Evolutionary conservation across 2,888 invertebrate genomes (phyloP).

Genomic region (Therioaphis trifolii): DNA sequence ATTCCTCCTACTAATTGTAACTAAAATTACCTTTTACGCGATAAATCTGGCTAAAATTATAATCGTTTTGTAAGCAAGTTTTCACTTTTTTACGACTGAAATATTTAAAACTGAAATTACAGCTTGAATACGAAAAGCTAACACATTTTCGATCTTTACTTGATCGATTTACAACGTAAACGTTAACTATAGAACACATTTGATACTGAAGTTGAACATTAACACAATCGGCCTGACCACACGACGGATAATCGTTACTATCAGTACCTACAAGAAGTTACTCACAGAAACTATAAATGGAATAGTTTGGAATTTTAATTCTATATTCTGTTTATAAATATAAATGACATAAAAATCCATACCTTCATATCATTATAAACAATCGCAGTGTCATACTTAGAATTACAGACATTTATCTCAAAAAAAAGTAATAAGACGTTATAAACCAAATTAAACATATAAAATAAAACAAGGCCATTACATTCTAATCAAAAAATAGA

Average conservation of each 20-base stretch:
- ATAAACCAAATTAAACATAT: no score
- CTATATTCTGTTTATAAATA: conserved; percentile 13
- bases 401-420: no score
- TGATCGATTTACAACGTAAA: conserved; percentile 32
- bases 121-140: not conserved
- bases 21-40: conserved; percentile 45
- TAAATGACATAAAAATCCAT: no score
- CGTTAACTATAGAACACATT: conserved; percentile 54
- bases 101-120: conserved; percentile 35
- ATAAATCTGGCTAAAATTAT: conserved; percentile 4
- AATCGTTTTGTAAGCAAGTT: not conserved
- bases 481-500: no score
- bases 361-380: no score
- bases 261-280: no score
- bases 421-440: no score
- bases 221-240: not conserved
- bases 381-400: no score
- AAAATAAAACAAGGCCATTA: no score
- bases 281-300: conserved; percentile 12
- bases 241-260: not conserved
- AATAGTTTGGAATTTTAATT: conserved; percentile 41
- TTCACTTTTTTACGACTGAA: conserved; percentile 27
- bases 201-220: not conserved
- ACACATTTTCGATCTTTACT: not conserved
- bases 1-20: no score